Percentiles rank a stretch among this genome's conserved stretches.
Evolutionary conservation across 2,888 invertebrate species (phyloP).

Genomic region (Hipparchia sbordonii): DNA sequence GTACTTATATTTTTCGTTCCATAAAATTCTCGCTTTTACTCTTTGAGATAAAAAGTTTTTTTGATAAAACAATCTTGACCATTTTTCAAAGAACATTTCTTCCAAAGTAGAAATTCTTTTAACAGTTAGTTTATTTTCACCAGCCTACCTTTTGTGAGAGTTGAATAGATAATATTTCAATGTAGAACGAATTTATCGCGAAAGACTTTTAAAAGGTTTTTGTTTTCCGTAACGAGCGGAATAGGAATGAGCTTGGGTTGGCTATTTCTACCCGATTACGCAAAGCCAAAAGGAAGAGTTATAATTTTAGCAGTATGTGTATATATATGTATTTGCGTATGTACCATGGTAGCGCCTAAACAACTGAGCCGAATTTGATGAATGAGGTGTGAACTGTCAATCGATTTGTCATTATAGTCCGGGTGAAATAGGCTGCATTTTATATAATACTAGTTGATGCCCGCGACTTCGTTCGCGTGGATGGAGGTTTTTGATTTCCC

Average conservation of each 20-base stretch:
- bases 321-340: too few relatives aligned
- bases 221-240: constrained; percentile 22
- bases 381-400: too few relatives aligned
- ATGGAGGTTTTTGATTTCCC: too few relatives aligned
- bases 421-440: too few relatives aligned
- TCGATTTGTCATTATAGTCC: too few relatives aligned
- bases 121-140: constrained; percentile 15
- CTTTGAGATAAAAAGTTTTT: background rate
- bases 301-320: too few relatives aligned
- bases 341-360: too few relatives aligned
- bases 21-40: too few relatives aligned
- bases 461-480: too few relatives aligned
- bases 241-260: constrained; percentile 17
- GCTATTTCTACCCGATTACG: background rate
- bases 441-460: too few relatives aligned
- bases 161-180: constrained; percentile 26
- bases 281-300: background rate
- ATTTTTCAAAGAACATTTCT: background rate
- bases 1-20: background rate
- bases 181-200: constrained; percentile 14
- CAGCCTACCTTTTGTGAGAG: background rate
- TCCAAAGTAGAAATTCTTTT: background rate
- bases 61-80: background rate
- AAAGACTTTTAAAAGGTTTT: constrained; percentile 24
- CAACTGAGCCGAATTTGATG: too few relatives aligned